Evolutionary conservation across 2,888 invertebrate species (phyloP).

Genomic region (Tetramorium bicarinatum): DNA sequence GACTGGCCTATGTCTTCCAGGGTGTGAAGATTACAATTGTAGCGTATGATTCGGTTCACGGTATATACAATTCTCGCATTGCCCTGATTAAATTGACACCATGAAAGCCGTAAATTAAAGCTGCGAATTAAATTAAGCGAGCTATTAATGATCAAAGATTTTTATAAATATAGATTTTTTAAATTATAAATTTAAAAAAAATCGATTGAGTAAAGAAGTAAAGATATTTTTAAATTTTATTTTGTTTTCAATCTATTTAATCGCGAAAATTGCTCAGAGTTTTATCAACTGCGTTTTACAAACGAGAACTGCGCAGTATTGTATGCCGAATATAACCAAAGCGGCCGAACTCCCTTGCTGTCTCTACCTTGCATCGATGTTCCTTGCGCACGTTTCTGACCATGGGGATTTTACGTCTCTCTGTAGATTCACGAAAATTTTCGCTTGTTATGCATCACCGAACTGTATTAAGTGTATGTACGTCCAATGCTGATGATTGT

Average conservation of each 20-base stretch:
- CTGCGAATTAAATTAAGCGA: not conserved
- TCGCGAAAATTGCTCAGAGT: not conserved
- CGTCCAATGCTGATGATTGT: not conserved
- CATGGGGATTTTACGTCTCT: not conserved
- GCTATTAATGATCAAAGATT: not conserved
- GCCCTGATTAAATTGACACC: not conserved
- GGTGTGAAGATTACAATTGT: not conserved
- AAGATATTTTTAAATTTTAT: not conserved
- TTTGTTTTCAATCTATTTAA: not conserved
- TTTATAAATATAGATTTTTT: not conserved
- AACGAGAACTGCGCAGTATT: constrained; percentile 20
- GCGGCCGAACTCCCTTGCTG: constrained; percentile 59
- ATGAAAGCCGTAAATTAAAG: not conserved
- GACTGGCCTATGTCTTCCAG: not conserved
- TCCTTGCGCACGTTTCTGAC: constrained; percentile 37
- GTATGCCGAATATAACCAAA: constrained; percentile 2
- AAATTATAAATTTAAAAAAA: not conserved
- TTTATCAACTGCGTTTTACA: not conserved
- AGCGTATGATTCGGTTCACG: not conserved
- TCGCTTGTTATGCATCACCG: not conserved
- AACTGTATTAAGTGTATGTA: not conserved
- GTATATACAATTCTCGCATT: not conserved
- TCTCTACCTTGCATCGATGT: constrained; percentile 65
- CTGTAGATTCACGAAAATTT: constrained; percentile 10
- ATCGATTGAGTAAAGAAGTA: not conserved